Evolutionary conservation across 1,140 invertebrate genomes (phyloP), one percentile per base, ranked within the genome.

Genomic region (Aleiodes sp.): DNA sequence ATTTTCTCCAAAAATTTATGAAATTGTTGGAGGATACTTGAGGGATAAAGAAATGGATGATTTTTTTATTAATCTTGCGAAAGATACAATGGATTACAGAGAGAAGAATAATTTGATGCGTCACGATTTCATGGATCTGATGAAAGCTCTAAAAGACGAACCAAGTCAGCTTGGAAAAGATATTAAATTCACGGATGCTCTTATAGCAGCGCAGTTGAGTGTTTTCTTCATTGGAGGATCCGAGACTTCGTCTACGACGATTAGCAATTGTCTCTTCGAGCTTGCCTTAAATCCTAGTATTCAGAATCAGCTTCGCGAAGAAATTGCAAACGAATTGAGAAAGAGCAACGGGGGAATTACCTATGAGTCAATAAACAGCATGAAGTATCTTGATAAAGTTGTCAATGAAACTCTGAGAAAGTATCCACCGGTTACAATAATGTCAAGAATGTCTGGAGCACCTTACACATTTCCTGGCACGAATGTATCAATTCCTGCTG

Each of bases 151-250:
- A 60, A 87, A 85, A 69, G 86, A 88, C 43, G 77, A 87, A 61
- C 73, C 75, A 12, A 56, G 60, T 12, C 75, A 75, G 61, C 8
- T 77, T 37, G 67, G 66, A 0, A n/a, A n/a, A n/a, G 74, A 76
- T 46, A 35, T 43, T 28, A 43, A 71, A 31, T 8, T 74, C 1
- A 72, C 66, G 1, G 68, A 73, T 65, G 14, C 7, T 10, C 52
- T 70, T 21, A 83, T 87, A 19, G 86, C 89, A 0, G 89, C 89
- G 0, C 88, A 91, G 77, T 84, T 86, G 1, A 88, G 90, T 33
- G 84, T 91, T 8, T 91, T 92, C 73, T 88, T 91, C 72, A 75
- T 91, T n/a, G 91, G 90, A 35, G 92, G 92, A 19, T 92, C 90
- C 76, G 92, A 93, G 73, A 93, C 93, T 0, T 91, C 92, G 0